Evolutionary conservation across 2,113 vertebrate species (phyloP).

Genomic region (Alligator sinensis): DNA sequence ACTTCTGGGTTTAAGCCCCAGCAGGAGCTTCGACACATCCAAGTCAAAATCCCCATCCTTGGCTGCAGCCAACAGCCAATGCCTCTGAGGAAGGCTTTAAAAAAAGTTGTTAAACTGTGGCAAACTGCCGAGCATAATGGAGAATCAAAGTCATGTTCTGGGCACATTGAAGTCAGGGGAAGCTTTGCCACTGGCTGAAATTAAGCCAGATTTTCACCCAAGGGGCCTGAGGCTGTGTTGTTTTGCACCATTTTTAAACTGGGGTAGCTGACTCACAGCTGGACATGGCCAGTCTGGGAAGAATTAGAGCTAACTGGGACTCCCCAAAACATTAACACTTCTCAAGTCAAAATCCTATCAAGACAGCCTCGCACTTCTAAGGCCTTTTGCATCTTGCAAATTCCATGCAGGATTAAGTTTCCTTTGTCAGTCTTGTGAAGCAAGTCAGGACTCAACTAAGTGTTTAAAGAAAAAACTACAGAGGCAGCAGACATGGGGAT

Average conservation of each 20-base stretch:
- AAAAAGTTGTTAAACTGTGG: neutral
- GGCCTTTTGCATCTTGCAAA: conserved; percentile 44
- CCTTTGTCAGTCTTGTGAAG: conserved; percentile 60
- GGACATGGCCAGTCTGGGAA: neutral
- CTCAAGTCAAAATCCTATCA: neutral
- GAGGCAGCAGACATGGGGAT: neutral
- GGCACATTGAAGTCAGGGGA: neutral
- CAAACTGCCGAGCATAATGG: neutral
- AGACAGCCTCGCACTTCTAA: neutral
- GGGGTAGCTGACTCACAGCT: neutral
- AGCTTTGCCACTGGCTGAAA: neutral
- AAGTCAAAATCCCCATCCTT: too few relatives aligned
- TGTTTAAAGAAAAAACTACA: conserved; percentile 50
- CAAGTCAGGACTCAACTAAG: conserved; percentile 65
- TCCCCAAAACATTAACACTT: neutral
- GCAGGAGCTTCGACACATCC: too few relatives aligned
- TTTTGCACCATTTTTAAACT: rapidly evolving
- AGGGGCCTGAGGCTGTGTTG: neutral
- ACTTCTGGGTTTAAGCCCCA: too few relatives aligned
- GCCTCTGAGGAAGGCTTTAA: too few relatives aligned
- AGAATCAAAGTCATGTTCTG: neutral
- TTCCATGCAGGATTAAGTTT: conserved; percentile 70
- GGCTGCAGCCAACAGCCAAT: too few relatives aligned
- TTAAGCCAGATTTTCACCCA: neutral
- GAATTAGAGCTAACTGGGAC: neutral